Conservation (phyloP, 2,113 vertebrate species). For the Gallinago media region DNA sequence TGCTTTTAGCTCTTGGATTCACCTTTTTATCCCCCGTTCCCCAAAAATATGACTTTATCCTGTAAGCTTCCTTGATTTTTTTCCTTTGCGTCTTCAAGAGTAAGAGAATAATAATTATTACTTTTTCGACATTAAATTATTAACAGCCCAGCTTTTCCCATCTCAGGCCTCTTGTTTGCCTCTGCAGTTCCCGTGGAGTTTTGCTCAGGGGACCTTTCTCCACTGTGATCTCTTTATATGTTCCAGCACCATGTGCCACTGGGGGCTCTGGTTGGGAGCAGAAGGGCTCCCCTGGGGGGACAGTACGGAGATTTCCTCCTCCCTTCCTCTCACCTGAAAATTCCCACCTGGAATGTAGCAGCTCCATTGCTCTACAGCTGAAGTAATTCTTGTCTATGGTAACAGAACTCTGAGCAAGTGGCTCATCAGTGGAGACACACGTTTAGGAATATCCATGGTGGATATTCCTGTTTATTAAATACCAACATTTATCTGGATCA, state of each 20-base stretch:
- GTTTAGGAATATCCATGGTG: background rate
- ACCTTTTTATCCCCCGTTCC: background rate
- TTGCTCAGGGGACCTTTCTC: background rate
- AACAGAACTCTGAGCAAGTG: background rate
- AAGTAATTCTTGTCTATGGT: accelerated
- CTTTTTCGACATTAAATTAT: background rate
- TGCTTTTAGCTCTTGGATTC: background rate
- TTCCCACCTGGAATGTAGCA: background rate
- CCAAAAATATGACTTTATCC: background rate
- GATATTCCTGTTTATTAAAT: background rate
- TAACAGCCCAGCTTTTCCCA: background rate
- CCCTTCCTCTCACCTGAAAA: background rate
- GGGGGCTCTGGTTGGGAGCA: background rate
- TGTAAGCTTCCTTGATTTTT: background rate
- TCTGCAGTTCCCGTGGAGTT: background rate
- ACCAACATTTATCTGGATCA: background rate
- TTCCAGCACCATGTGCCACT: background rate
- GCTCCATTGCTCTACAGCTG: background rate
- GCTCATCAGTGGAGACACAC: background rate
- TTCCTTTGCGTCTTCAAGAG: background rate
- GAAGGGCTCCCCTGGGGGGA: background rate
- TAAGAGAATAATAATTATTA: background rate
- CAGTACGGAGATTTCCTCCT: background rate
- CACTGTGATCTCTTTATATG: background rate
- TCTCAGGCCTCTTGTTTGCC: background rate